Percentiles rank a stretch among this genome's conserved stretches.
Conservation (phyloP, 2,797 vertebrate species). For the Sphenopsis melanotis region DNA sequence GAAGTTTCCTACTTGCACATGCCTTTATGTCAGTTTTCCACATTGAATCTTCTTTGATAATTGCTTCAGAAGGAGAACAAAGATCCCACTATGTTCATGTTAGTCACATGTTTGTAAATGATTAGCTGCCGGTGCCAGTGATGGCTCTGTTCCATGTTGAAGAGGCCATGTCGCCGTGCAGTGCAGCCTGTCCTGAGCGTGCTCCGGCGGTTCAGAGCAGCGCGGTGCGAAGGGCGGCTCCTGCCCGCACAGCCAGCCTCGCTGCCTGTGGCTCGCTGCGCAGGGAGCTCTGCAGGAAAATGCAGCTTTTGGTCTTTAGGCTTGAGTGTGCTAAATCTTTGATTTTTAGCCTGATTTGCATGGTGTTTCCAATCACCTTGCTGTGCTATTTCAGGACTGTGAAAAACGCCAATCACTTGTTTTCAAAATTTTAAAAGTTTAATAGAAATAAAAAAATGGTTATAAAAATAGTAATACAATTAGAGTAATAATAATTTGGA, state of each 20-base stretch:
- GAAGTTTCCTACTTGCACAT: not conserved
- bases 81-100: conserved; percentile 27
- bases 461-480: too few species aligned
- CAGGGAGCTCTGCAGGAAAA: not conserved
- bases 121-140: conserved; percentile 45
- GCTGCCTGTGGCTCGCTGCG: not conserved
- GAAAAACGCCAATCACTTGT: too few species aligned
- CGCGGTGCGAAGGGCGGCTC: not conserved
- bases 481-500: too few species aligned
- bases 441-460: too few species aligned
- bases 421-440: too few species aligned
- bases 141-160: conserved; percentile 49
- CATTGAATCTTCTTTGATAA: conserved; percentile 9
- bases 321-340: not conserved
- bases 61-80: conserved; percentile 52
- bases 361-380: not conserved
- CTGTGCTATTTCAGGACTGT: not conserved
- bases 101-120: conserved; percentile 48
- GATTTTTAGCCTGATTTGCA: not conserved
- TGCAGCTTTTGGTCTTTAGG: not conserved
- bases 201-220: not conserved
- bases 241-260: rapidly evolving
- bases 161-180: not conserved
- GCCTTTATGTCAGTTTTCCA: conserved; percentile 11
- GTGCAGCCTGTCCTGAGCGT: conserved; percentile 53